Conservation (phyloP, 2,888 invertebrate genomes). For the Diogma glabrata region DNA sequence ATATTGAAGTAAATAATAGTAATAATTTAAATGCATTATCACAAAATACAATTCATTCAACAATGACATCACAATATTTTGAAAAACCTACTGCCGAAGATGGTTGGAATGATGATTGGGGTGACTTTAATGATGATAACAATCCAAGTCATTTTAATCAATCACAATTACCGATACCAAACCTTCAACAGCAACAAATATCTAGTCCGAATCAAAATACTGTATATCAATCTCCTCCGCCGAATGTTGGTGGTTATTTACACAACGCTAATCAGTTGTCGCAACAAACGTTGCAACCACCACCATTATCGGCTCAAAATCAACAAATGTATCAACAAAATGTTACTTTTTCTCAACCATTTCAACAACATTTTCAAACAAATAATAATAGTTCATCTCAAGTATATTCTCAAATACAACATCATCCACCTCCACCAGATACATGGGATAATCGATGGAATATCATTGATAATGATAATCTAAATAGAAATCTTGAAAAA, state of each 20-base stretch:
- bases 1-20: background rate
- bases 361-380: background rate
- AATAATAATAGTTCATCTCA: background rate
- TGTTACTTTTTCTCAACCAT: too few relatives aligned
- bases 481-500: conserved; percentile 2
- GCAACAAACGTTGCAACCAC: background rate
- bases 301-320: background rate
- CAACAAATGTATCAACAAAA: conserved; percentile 10
- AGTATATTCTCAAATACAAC: background rate
- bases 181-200: conserved; percentile 2
- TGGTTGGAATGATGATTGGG: conserved; percentile 14
- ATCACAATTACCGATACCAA: background rate
- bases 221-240: conserved; percentile 7
- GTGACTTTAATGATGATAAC: conserved; percentile 13
- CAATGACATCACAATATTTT: conserved; percentile 15
- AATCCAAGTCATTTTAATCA: conserved; percentile 10
- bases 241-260: conserved; percentile 1
- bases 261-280: conserved; percentile 10
- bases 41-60: too few relatives aligned
- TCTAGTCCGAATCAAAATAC: background rate
- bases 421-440: conserved; percentile 2
- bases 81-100: background rate
- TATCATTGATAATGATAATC: conserved; percentile 30
- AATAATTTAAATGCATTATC: too few relatives aligned
- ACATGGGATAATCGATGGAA: conserved; percentile 13